Percentiles rank a stretch among this genome's conserved stretches.
These are phyloP conservation scores for Amiota mariae DNA, from an alignment of 2,888 invertebrate species.

Conservation along the genomic window DNA sequence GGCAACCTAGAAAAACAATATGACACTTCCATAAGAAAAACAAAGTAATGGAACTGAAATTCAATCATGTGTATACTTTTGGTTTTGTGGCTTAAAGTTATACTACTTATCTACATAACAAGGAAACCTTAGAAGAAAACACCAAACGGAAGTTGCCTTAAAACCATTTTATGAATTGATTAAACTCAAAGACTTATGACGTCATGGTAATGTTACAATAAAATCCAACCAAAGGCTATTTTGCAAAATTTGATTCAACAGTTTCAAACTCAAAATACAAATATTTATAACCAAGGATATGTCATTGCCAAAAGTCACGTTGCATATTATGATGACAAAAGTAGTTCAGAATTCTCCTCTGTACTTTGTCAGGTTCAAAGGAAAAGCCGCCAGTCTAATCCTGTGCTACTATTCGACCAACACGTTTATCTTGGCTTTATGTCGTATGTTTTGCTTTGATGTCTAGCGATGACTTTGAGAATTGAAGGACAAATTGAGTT, in stretches of 20 bases:
- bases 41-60: constrained; percentile 12
- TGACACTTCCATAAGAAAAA: constrained; percentile 5
- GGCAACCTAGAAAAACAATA: not conserved
- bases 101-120: not conserved
- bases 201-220: not conserved
- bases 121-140: not conserved
- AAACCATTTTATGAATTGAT: not conserved
- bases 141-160: not conserved
- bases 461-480: not conserved
- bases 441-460: not conserved
- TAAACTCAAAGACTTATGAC: not conserved
- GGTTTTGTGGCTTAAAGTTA: constrained; percentile 1
- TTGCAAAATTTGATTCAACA: constrained; percentile 6
- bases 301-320: constrained; percentile 10
- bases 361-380: constrained; percentile 20
- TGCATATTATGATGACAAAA: not conserved
- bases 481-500: constrained; percentile 56
- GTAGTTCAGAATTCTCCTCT: constrained; percentile 37
- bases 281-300: not conserved
- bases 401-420: constrained; percentile 41
- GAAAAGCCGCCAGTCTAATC: constrained; percentile 45
- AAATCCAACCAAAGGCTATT: not conserved
- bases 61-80: constrained; percentile 16
- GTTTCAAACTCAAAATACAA: not conserved
- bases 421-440: constrained; percentile 46